These are phyloP conservation scores for Hozukius guyotensis DNA, from an alignment of 2,797 vertebrate genomes.

Conservation along the genomic window DNA sequence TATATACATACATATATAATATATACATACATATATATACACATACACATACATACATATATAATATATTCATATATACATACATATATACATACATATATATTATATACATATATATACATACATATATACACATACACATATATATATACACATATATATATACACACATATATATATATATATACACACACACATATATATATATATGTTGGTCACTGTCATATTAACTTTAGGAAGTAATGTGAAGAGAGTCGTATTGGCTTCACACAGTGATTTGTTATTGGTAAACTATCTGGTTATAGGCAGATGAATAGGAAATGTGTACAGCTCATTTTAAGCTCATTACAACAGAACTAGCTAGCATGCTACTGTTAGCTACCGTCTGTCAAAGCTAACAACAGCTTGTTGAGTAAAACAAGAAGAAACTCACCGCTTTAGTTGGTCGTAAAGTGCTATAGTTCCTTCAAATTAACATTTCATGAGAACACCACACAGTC, in stretches of 20 bases:
- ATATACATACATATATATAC: no score
- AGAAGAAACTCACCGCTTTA: slow-evolving; percentile 52
- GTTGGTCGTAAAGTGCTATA: neutral
- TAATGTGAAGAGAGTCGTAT: neutral
- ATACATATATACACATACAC: rapidly evolving
- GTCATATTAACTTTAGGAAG: neutral
- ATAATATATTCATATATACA: no score
- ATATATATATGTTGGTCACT: neutral
- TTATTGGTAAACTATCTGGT: neutral
- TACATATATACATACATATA: no score
- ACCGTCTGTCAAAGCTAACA: neutral
- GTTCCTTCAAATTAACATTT: neutral
- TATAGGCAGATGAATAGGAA: neutral
- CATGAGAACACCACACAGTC: neutral
- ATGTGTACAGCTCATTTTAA: neutral
- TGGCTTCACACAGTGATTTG: neutral
- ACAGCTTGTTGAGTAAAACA: neutral
- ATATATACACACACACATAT: neutral
- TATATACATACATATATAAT: no score
- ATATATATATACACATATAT: no score
- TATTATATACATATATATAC: no score
- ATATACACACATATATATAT: no score
- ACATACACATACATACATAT: no score
- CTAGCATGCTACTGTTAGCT: neutral
- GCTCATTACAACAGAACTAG: neutral